phyloP scores from a whole-genome alignment of 2,888 invertebrate species.

The Netelia inedita region DNA sequence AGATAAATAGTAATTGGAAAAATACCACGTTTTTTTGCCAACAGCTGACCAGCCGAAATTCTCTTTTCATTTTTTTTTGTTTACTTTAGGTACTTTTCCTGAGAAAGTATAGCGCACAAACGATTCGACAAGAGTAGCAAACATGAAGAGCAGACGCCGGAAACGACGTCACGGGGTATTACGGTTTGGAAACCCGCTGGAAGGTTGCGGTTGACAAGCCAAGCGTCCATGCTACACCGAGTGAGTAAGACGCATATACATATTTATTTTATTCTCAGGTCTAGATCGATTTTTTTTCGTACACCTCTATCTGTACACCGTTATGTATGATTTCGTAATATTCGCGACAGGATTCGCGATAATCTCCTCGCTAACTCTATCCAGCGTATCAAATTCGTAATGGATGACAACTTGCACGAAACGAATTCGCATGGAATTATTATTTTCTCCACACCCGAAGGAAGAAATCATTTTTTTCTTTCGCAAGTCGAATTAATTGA shows the following conservation, averaged over 20 bases:
- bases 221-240: conserved; percentile 78
- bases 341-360: not conserved
- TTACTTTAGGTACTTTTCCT: not conserved
- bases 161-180: conserved; percentile 81
- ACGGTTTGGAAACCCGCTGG: conserved; percentile 78
- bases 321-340: no score
- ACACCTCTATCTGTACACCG: not conserved
- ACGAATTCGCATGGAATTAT: not conserved
- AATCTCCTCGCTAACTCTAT: not conserved
- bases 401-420: not conserved
- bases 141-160: conserved; percentile 73
- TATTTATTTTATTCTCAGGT: not conserved
- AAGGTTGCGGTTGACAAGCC: conserved; percentile 83
- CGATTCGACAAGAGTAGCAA: conserved; percentile 16
- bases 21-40: no score
- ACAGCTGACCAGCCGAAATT: no score
- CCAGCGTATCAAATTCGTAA: not conserved
- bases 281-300: not conserved
- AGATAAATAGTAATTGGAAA: no score
- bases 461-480: not conserved
- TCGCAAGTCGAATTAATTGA: not conserved
- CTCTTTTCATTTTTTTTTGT: not conserved
- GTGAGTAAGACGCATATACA: not conserved
- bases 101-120: not conserved
- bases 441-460: not conserved